These are phyloP conservation scores for Ormyrus nitidulus DNA, from an alignment of 2,888 invertebrate genomes.

Conservation along the genomic window DNA sequence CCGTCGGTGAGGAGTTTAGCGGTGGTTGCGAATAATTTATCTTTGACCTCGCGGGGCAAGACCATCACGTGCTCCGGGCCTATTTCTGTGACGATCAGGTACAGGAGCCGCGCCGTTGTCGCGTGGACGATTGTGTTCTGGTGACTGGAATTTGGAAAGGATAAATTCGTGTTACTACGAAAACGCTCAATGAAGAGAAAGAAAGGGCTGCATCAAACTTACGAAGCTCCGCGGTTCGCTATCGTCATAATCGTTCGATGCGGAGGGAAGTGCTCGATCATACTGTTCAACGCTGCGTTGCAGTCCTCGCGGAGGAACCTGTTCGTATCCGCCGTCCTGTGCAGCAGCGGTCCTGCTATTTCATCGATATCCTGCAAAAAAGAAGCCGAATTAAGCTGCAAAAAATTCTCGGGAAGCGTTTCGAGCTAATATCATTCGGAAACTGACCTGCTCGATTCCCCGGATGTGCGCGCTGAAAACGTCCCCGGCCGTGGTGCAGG, in stretches of 20 bases:
- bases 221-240: conserved; percentile 82
- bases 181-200: too few relatives aligned
- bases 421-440: too few relatives aligned
- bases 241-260: conserved; percentile 82
- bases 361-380: conserved; percentile 87
- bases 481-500: conserved; percentile 89
- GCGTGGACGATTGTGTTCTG: conserved; percentile 92
- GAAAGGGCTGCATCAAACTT: conserved; percentile 15
- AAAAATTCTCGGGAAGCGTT: background rate
- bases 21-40: conserved; percentile 86
- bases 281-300: conserved; percentile 85
- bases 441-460: conserved; percentile 69
- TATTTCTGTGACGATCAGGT: conserved; percentile 83
- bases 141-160: conserved; percentile 77
- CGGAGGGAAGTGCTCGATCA: conserved; percentile 87
- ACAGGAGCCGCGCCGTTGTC: conserved; percentile 87
- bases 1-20: conserved; percentile 92
- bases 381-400: background rate
- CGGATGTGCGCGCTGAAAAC: conserved; percentile 82
- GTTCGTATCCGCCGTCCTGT: conserved; percentile 95
- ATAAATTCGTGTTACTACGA: too few relatives aligned
- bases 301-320: conserved; percentile 94
- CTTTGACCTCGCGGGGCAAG: conserved; percentile 86
- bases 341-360: conserved; percentile 86
- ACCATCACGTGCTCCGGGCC: conserved; percentile 85